Conservation (phyloP, 2,113 vertebrate genomes). For the Maccullochella peelii region DNA sequence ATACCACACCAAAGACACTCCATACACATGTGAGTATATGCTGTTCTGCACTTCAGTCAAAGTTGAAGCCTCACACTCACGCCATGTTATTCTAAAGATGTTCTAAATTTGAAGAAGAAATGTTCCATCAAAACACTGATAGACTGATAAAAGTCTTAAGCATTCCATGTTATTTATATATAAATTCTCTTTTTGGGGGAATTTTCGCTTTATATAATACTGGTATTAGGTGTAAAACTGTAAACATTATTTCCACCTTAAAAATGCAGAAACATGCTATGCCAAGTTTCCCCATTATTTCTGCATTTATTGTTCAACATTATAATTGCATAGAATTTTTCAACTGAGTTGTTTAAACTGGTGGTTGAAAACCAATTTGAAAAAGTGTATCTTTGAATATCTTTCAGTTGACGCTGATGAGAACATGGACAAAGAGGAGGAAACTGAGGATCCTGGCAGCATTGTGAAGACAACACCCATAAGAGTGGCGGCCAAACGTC, state of each 20-base stretch:
- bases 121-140: background rate
- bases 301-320: background rate
- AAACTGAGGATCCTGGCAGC: slow-evolving; percentile 22
- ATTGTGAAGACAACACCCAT: slow-evolving; percentile 44
- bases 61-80: background rate
- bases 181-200: background rate
- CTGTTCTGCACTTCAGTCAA: background rate
- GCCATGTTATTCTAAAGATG: background rate
- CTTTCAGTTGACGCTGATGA: slow-evolving; percentile 70
- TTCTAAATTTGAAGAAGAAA: background rate
- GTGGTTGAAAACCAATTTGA: background rate
- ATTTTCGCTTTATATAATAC: background rate
- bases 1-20: slow-evolving; percentile 79
- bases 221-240: background rate
- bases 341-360: background rate
- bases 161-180: background rate
- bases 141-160: background rate
- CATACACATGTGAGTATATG: slow-evolving; percentile 73
- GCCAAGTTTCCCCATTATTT: background rate
- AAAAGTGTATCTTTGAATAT: slow-evolving; percentile 36
- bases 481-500: slow-evolving; percentile 80
- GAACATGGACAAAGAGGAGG: slow-evolving; percentile 55
- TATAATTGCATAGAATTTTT: background rate
- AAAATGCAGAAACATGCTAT: no score
- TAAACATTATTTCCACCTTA: no score